Conservation (phyloP, 2,888 invertebrate species). For the Drosophila multiciliata region DNA sequence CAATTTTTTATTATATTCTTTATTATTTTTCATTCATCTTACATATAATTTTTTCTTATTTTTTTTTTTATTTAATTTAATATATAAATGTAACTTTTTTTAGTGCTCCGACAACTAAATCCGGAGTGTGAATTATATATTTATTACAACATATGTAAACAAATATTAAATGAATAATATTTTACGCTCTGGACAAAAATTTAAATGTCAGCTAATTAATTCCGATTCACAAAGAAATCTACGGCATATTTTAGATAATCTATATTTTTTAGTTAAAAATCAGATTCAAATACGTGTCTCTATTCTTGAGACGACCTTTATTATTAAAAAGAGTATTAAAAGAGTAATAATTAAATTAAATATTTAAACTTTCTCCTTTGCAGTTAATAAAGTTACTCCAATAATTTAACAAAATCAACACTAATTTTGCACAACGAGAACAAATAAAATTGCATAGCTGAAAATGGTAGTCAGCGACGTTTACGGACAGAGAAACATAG, state of each 20-base stretch:
- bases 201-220: neutral
- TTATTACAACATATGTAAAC: neutral
- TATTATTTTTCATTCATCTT: neutral
- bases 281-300: too few relatives aligned
- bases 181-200: neutral
- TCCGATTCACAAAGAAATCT: neutral
- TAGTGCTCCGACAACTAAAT: accelerated
- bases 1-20: neutral
- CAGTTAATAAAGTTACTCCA: slow-evolving; percentile 3
- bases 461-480: slow-evolving; percentile 17
- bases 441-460: slow-evolving; percentile 65
- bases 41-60: neutral
- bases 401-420: slow-evolving; percentile 7
- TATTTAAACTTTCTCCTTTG: neutral
- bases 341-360: neutral
- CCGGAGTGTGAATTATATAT: neutral
- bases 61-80: neutral
- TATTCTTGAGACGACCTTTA: neutral
- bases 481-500: neutral
- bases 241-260: neutral
- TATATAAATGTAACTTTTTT: neutral
- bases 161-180: neutral
- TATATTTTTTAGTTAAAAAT: neutral
- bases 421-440: slow-evolving; percentile 47
- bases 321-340: neutral